Conservation (phyloP, 2,888 invertebrate species). For the Lycaena phlaeas region DNA sequence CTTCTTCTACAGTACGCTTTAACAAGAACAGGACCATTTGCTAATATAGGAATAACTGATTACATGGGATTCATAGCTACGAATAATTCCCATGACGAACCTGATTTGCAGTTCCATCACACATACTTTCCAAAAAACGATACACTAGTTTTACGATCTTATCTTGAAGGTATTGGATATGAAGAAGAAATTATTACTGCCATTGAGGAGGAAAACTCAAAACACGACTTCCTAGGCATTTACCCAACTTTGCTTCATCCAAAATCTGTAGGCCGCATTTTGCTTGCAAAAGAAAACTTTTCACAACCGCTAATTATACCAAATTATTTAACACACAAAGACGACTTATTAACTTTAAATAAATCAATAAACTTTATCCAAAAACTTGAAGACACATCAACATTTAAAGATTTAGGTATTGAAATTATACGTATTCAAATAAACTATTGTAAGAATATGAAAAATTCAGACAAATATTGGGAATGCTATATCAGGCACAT, state of each 20-base stretch:
- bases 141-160: constrained; percentile 24
- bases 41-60: constrained; percentile 49
- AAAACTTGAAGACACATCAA: constrained; percentile 42
- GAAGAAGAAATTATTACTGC: constrained; percentile 30
- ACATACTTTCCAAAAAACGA: constrained; percentile 33
- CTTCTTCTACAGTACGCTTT: constrained; percentile 58
- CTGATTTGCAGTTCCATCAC: constrained; percentile 66
- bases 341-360: constrained; percentile 61
- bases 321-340: constrained; percentile 72
- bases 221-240: constrained; percentile 39
- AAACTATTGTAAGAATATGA: constrained; percentile 35
- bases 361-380: constrained; percentile 44
- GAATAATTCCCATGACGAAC: constrained; percentile 43
- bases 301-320: constrained; percentile 69
- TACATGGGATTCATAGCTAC: constrained; percentile 68
- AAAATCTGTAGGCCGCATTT: constrained; percentile 68
- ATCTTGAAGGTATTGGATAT: constrained; percentile 31
- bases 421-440: constrained; percentile 36
- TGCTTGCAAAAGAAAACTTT: constrained; percentile 56
- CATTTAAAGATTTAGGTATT: constrained; percentile 42
- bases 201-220: constrained; percentile 30
- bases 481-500: constrained; percentile 70
- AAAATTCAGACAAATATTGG: constrained; percentile 63
- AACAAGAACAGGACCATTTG: constrained; percentile 55
- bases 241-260: constrained; percentile 54